These are phyloP conservation scores for Acanthiza pusilla DNA, from an alignment of 2,797 vertebrate genomes.

Conservation along the genomic window DNA sequence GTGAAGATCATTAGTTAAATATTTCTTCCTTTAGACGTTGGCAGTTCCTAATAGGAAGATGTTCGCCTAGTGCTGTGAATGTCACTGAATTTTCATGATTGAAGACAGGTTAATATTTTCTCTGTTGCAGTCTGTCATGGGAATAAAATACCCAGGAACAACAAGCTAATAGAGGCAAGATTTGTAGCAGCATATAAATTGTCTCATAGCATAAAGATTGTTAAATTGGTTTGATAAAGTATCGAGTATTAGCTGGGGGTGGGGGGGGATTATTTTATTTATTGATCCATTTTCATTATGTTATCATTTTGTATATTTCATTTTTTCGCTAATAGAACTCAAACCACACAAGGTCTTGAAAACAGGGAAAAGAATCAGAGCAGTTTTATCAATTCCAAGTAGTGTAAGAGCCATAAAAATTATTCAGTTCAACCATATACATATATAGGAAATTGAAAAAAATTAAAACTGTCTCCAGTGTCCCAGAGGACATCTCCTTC, in stretches of 20 bases:
- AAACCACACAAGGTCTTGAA: not conserved
- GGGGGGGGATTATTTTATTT: not conserved
- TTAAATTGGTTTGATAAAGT: not conserved
- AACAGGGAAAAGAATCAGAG: not conserved
- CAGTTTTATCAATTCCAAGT: not conserved
- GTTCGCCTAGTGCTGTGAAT: not conserved
- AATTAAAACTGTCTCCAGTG: not conserved
- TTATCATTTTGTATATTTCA: not conserved
- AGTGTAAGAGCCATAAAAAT: not conserved
- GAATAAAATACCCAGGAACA: not conserved
- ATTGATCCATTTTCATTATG: not conserved
- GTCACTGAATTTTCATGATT: not conserved
- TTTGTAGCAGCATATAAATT: not conserved
- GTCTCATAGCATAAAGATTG: not conserved
- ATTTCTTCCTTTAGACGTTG: not conserved
- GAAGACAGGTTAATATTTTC: not conserved
- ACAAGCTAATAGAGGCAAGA: not conserved
- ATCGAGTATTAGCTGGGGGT: not conserved
- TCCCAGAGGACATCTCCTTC: not conserved
- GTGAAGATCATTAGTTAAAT: not conserved
- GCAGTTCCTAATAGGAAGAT: not conserved
- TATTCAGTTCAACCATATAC: not conserved
- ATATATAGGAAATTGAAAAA: not conserved
- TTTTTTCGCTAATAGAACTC: not conserved
- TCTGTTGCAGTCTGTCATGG: not conserved